These are phyloP conservation scores for Perca schrenkii DNA, from an alignment of 2,113 vertebrate genomes.

Conservation along the genomic window DNA sequence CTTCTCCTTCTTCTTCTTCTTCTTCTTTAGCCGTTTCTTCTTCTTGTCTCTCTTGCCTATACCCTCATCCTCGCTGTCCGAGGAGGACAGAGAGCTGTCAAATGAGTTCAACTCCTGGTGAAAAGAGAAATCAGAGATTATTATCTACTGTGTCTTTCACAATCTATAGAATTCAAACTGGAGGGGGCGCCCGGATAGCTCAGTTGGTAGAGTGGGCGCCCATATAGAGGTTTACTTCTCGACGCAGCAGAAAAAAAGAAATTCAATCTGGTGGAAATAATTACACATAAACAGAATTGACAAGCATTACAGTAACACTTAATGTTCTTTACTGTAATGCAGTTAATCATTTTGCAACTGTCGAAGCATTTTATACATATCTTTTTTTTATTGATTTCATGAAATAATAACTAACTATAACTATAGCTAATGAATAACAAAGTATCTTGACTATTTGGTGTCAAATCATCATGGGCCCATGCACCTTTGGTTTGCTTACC, in stretches of 20 bases:
- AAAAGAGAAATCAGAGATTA: not conserved
- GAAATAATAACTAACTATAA: not conserved
- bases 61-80: conserved; percentile 71
- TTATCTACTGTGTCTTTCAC: not conserved
- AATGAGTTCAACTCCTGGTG: conserved; percentile 43
- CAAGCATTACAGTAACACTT: not conserved
- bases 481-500: conserved; percentile 37
- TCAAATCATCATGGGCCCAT: not conserved
- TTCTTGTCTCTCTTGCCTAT: conserved; percentile 66
- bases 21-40: conserved; percentile 63
- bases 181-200: no score
- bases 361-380: not conserved
- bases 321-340: not conserved
- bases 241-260: no score
- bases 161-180: no score
- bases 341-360: not conserved
- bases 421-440: not conserved
- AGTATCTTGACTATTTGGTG: not conserved
- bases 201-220: no score
- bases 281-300: not conserved
- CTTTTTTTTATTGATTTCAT: not conserved
- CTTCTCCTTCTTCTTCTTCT: conserved; percentile 64
- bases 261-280: not conserved
- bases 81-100: conserved; percentile 65
- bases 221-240: no score